Base-by-base conservation (phyloP, 2,888 invertebrate species). In the Leptopilina drosophilae region DNA sequence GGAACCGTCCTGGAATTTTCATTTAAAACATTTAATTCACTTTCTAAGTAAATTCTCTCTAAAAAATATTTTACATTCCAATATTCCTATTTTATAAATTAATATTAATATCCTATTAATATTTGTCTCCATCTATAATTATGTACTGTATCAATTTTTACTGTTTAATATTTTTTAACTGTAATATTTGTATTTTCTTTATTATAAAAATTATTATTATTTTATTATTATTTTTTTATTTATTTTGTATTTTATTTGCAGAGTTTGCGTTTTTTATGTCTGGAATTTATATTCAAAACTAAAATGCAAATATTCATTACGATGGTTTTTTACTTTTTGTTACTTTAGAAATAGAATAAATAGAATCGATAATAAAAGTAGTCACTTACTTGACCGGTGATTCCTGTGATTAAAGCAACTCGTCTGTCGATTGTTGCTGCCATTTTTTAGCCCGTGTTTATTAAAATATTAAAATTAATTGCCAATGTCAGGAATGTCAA, bases 391-490 rank as follows among this genome's bases (percentile, higher is more conserved):
- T 99, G 99, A 56, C 99, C 99, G 64, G 98, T 98, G 82, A 99
- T 98, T 85, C 99, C 99, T 81, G 99, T 99, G 88, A 99, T 96
- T 80, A 99, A 93, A 12, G 99, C 99, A 75, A 98, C 94, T 92
- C 95, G 96, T 87, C 92, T 93, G 20, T 83, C 77, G 33, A 87
- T 82, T 11, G 81, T 82, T 40, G 84, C 86, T 83, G 87, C 86
- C 90, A 90, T 90, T 76, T 33, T 85, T 12, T 53, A 2, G 3
- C 9, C 3, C 9, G 20, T 9, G 20, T 62, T 62, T 20, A 20
- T 59, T 49, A 11, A 49, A 49, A 12, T 49, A 12, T 49, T 11
- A 11, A 49, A 12, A 49, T 9, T 49, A 59, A 59, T 59, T 59
- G 15, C n/a, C n/a, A 59, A 12, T 59, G 14, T n/a, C n/a, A n/a